Evolutionary conservation across 2,113 vertebrate species (phyloP).

Genomic region (Uria aalge): DNA sequence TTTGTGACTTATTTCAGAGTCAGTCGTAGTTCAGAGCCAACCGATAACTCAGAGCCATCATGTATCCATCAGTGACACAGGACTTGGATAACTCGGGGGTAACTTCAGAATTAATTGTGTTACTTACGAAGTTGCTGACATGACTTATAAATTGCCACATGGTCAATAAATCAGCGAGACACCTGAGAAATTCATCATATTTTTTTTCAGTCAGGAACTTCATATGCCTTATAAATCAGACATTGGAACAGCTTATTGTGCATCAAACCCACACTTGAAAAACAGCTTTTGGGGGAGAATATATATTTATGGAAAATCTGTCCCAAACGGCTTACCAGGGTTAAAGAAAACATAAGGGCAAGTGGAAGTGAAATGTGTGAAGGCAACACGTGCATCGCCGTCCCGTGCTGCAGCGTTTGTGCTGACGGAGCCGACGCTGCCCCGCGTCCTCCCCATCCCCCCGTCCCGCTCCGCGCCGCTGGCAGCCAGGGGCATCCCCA

Average conservation of each 20-base stretch:
- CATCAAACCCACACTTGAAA: background rate
- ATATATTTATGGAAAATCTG: background rate
- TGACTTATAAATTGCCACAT: conserved; percentile 58
- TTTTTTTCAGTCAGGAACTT: conserved; percentile 19
- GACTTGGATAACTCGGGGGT: conserved; percentile 24
- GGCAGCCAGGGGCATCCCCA: background rate
- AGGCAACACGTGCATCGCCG: rapidly evolving
- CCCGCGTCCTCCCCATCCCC: background rate
- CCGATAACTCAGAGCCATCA: conserved; percentile 30
- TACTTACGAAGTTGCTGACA: conserved; percentile 66
- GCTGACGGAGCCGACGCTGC: background rate
- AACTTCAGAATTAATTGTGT: conserved; percentile 67
- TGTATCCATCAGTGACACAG: conserved; percentile 28
- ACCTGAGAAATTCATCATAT: conserved; percentile 40
- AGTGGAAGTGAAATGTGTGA: background rate
- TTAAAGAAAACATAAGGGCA: background rate
- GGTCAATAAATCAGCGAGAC: conserved; percentile 55
- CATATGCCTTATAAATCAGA: conserved; percentile 46
- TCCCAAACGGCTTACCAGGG: background rate
- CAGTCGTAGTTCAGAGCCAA: conserved; percentile 29
- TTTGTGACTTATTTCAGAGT: conserved; percentile 28
- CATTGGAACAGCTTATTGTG: background rate
- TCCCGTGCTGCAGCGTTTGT: rapidly evolving
- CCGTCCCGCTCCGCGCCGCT: background rate
- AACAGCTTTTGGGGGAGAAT: background rate